Percentiles rank a stretch among this genome's conserved stretches.
These are phyloP conservation scores for Catocala sponsa DNA, from an alignment of 2,888 invertebrate species.

Conservation along the genomic window DNA sequence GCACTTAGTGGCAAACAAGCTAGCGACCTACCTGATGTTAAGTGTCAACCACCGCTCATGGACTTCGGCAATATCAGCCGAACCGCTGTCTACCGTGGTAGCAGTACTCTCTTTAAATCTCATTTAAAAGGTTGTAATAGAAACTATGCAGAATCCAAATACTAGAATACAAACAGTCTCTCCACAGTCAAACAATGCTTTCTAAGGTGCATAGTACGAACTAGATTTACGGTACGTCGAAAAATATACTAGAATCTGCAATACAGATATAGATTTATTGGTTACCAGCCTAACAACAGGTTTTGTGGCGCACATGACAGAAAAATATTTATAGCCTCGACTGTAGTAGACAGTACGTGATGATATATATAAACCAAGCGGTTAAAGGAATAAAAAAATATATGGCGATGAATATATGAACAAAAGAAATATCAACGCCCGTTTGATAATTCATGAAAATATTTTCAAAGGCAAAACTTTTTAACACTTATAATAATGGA, in stretches of 20 bases:
- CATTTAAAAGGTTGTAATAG: no score
- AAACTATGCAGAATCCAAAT: no score
- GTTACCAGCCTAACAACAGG: conserved; percentile 26
- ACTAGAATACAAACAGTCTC: no score
- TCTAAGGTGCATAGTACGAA: no score
- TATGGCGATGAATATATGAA: neutral
- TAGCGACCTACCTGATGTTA: no score
- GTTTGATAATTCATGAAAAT: conserved; percentile 5
- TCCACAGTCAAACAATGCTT: no score
- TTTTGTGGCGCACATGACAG: conserved; percentile 32
- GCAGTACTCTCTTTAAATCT: no score
- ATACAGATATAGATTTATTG: conserved; percentile 31
- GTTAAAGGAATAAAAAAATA: conserved; percentile 11
- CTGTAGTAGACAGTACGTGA: conserved; percentile 26
- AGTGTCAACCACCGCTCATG: no score
- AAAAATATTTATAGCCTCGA: conserved; percentile 40
- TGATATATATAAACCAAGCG: conserved; percentile 26
- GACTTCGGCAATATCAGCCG: no score
- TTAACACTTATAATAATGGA: conserved; percentile 7
- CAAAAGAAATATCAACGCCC: conserved; percentile 1
- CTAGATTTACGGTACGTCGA: no score
- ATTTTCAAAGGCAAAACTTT: conserved; percentile 10
- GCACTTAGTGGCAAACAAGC: no score
- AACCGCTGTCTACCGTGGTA: no score
- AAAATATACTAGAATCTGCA: conserved; percentile 9